phyloP scores from a whole-genome alignment of 2,113 vertebrate genomes.

The Ciconia maguari region DNA sequence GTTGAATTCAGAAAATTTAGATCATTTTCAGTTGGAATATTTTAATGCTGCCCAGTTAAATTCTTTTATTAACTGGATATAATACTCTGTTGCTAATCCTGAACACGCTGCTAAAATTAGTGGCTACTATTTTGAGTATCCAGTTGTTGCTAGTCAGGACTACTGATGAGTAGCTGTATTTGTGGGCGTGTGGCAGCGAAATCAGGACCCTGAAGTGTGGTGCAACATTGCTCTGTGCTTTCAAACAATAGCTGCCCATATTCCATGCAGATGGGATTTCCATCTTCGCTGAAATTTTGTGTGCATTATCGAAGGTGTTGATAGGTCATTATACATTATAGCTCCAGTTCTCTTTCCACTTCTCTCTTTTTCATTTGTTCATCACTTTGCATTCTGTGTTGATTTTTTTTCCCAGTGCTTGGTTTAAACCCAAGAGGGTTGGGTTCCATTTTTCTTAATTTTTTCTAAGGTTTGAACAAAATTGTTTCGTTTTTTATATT shows the following conservation, averaged over 20 bases:
- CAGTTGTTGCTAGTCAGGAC: neutral
- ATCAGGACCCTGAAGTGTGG: neutral
- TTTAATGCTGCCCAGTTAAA: neutral
- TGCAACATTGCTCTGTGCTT: neutral
- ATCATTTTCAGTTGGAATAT: neutral
- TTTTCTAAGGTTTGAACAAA: neutral
- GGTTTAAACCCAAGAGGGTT: neutral
- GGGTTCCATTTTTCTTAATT: neutral
- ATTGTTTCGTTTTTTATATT: neutral
- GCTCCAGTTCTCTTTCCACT: neutral
- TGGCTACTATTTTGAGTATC: neutral
- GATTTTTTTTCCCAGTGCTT: neutral
- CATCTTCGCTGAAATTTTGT: neutral
- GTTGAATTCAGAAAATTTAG: neutral
- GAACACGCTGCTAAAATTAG: neutral
- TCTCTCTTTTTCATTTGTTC: neutral
- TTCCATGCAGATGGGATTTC: slow-evolving; percentile 10
- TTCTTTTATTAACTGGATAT: neutral
- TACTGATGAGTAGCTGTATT: neutral
- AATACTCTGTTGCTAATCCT: neutral
- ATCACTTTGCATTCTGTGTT: neutral
- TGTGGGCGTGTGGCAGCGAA: neutral
- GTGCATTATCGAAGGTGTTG: neutral
- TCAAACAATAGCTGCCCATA: neutral
- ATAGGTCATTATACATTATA: neutral